Evolutionary conservation across 1,140 invertebrate genomes (phyloP).

Genomic region (silkworm (Bombyx mori)): DNA sequence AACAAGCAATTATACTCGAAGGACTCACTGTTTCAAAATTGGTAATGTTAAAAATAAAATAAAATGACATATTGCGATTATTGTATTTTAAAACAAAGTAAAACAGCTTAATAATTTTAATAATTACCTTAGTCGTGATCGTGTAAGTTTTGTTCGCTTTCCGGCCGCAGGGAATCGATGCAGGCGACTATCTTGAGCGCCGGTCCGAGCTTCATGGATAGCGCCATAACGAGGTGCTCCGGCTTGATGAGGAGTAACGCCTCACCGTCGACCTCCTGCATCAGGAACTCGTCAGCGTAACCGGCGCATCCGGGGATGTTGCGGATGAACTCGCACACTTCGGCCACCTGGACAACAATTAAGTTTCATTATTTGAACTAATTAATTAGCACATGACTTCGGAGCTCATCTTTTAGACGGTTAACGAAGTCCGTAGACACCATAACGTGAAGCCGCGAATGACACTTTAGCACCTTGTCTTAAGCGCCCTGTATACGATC

Average conservation of each 20-base stretch:
- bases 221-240: conserved; percentile 94
- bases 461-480: no score
- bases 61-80: no score
- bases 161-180: conserved; percentile 83
- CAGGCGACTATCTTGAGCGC: conserved; percentile 94
- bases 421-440: no score
- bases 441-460: no score
- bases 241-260: conserved; percentile 94
- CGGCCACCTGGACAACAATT: conserved; percentile 70
- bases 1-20: no score
- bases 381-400: no score
- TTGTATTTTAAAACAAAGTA: no score
- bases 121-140: conserved; percentile 48
- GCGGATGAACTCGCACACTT: conserved; percentile 89
- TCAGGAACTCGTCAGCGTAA: conserved; percentile 95
- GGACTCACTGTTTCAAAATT: no score
- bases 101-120: not conserved
- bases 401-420: no score
- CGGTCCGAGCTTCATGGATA: conserved; percentile 95
- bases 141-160: conserved; percentile 44
- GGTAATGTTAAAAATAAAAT: no score
- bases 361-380: no score
- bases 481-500: no score
- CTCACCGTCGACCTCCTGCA: conserved; percentile 96
- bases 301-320: conserved; percentile 90